Percentiles rank a stretch among this genome's conserved stretches.
Conservation (phyloP, 2,888 invertebrate genomes). For the Gastracanthus pulcherrimus region DNA sequence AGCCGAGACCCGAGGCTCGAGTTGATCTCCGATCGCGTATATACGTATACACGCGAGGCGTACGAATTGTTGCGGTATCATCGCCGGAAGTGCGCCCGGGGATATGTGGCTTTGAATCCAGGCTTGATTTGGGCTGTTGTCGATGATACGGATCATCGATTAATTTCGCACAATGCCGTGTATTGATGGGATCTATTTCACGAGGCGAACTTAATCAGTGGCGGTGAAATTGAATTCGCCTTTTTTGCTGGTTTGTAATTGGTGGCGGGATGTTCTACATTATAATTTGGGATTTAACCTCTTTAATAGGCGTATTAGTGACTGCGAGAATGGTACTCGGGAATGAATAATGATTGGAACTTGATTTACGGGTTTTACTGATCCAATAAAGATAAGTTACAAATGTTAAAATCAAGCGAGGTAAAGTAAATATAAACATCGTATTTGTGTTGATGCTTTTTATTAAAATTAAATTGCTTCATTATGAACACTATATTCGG, state of each 20-base stretch:
- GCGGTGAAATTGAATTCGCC: background rate
- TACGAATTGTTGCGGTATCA: conserved; percentile 17
- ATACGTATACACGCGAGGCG: background rate
- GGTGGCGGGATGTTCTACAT: background rate
- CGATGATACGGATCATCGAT: conserved; percentile 5
- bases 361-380: too few species aligned
- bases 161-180: conserved; percentile 15
- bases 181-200: background rate
- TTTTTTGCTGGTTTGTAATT: background rate
- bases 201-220: background rate
- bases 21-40: background rate
- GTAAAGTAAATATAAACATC: too few species aligned
- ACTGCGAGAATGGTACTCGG: too few species aligned
- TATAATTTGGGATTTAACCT: background rate
- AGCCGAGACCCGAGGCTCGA: background rate
- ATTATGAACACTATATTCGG: too few species aligned
- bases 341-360: too few species aligned
- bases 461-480: too few species aligned
- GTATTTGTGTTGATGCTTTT: too few species aligned
- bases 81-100: background rate
- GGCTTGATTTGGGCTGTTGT: background rate
- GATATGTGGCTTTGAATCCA: background rate
- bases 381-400: too few species aligned
- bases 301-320: background rate
- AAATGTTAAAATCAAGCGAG: too few species aligned